Base-by-base conservation (phyloP, 2,113 vertebrate genomes). In the Nibea albiflora region DNA sequence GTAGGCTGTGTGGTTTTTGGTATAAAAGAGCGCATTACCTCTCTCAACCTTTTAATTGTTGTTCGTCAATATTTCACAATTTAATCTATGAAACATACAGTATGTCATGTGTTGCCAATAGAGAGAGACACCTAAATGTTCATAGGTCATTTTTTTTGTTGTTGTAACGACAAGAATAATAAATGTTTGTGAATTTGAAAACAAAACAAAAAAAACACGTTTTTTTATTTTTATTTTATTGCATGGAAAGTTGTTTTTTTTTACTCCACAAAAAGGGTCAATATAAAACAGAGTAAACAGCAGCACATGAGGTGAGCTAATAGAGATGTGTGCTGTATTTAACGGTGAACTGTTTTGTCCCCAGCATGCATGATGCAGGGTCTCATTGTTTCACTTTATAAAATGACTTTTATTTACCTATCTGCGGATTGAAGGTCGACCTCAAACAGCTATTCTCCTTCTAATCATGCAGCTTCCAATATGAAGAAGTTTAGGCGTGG, bases 161-260 rank as follows among this genome's bases (percentile, higher is more conserved):
- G 96, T 94, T 97, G 96, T 97, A 96, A 96, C 95, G 92, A 92
- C 88, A 89, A 95, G 80, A 94, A 95, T 94, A 98, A 98, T 97
- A 98, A 98, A 98, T 97, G 96, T 97, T 96, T 97, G 96, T 97
- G 96, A 96, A 94, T 93, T 95, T 92, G 87, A 94, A 92, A 92
- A 74, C 77, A 86, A 16, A 67, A 62, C n/a, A n/a, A 26, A 26
- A 75, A 81, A 35, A 62, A 77, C 75, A n/a, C 17, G 68, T 84
- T 85, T 66, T 49, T 24, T 46, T 17, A 28, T 65, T 91, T 84
- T 80, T 86, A 94, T 94, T 92, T 28, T 28, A 28, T 85, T 85
- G 24, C 52, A 73, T 75, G 3, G n/a, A 17, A 50, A 78, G 12
- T 60, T n/a, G n/a, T n/a, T n/a, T 52, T 58, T 8, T 42, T 14